Percentiles rank a stretch among this genome's conserved stretches.
These are phyloP conservation scores for Calliphora vomitoria DNA, from an alignment of 2,888 invertebrate genomes.

Conservation along the genomic window DNA sequence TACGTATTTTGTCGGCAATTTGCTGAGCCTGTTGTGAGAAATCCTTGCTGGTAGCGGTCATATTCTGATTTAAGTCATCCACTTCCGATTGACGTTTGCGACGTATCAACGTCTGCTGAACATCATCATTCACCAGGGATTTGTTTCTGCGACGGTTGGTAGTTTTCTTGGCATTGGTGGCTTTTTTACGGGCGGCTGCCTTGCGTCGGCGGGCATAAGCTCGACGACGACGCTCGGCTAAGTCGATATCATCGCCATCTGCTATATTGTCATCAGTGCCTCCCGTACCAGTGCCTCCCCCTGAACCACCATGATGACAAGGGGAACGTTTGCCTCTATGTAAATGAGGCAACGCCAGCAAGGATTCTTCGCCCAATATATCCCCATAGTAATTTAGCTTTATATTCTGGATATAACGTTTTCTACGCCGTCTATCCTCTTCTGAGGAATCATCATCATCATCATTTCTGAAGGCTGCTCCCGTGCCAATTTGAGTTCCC, in stretches of 20 bases:
- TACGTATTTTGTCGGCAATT: slow-evolving; percentile 73
- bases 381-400: neutral
- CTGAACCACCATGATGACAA: slow-evolving; percentile 69
- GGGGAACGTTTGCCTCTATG: slow-evolving; percentile 76
- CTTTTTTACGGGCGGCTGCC: slow-evolving; percentile 73
- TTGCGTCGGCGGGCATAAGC: slow-evolving; percentile 57
- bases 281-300: slow-evolving; percentile 7
- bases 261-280: neutral
- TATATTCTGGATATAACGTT: slow-evolving; percentile 51
- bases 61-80: slow-evolving; percentile 61
- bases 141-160: slow-evolving; percentile 45
- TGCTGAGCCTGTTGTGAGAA: slow-evolving; percentile 51
- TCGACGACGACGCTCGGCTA: slow-evolving; percentile 58
- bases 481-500: slow-evolving; percentile 75
- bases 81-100: slow-evolving; percentile 75
- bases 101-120: slow-evolving; percentile 36
- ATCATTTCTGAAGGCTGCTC: slow-evolving; percentile 76
- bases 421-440: slow-evolving; percentile 74
- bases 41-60: neutral
- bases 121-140: slow-evolving; percentile 50
- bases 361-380: neutral
- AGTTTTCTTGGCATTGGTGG: slow-evolving; percentile 62
- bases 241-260: slow-evolving; percentile 71
- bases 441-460: slow-evolving; percentile 64
- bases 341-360: slow-evolving; percentile 67